Evolutionary conservation across 1,140 invertebrate genomes (phyloP).

Genomic region (Bursaphelenchus mucronatus): DNA sequence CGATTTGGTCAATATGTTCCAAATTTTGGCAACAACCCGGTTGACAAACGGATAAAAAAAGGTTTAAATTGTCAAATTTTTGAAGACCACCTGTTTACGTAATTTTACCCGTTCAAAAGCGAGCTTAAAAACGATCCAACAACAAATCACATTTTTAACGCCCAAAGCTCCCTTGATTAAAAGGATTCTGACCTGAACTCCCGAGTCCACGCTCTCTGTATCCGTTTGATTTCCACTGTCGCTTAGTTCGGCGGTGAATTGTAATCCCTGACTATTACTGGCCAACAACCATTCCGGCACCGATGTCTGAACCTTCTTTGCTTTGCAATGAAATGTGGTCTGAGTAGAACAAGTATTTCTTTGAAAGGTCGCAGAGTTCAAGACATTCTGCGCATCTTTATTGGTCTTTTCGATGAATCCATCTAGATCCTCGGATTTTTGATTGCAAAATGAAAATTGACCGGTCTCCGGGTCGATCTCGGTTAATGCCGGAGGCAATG

Average conservation of each 20-base stretch:
- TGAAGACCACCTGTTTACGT: too few species aligned
- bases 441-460: slow-evolving; percentile 48
- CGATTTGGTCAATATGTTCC: too few species aligned
- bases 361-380: slow-evolving; percentile 15
- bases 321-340: slow-evolving; percentile 22
- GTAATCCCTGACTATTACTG: slow-evolving; percentile 5
- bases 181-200: slow-evolving; percentile 29
- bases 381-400: slow-evolving; percentile 20
- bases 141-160: slow-evolving; percentile 7
- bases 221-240: slow-evolving; percentile 30
- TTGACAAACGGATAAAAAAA: too few species aligned
- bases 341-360: slow-evolving; percentile 18
- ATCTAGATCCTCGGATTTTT: slow-evolving; percentile 45
- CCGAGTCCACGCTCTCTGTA: slow-evolving; percentile 28
- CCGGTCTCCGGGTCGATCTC: slow-evolving; percentile 56
- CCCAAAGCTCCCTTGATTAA: background rate
- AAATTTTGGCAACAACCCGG: too few species aligned
- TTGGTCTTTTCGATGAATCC: slow-evolving; percentile 46
- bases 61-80: too few species aligned
- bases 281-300: slow-evolving; percentile 6
- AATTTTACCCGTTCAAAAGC: background rate
- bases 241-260: slow-evolving; percentile 17
- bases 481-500: slow-evolving; percentile 53
- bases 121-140: slow-evolving; percentile 12
- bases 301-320: slow-evolving; percentile 10